Evolutionary conservation across 2,113 vertebrate species (phyloP).

Genomic region (Cynopterus brachyotis): DNA sequence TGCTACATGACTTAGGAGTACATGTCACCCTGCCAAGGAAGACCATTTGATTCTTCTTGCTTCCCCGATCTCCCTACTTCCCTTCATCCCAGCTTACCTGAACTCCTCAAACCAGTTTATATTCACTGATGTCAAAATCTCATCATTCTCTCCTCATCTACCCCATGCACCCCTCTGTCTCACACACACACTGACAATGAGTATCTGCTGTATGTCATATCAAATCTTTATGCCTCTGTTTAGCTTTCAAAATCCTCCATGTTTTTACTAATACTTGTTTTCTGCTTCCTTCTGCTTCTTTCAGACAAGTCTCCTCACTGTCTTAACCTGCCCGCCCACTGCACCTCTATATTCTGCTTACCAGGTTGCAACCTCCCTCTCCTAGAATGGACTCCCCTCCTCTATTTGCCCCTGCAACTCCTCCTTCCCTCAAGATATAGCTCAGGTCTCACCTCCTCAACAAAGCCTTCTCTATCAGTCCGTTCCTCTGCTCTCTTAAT

Average conservation of each 20-base stretch:
- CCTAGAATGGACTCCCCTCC: not conserved
- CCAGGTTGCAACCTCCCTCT: not conserved
- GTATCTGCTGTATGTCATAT: not conserved
- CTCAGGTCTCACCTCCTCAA: not conserved
- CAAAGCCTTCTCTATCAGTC: not conserved
- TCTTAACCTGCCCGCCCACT: not conserved
- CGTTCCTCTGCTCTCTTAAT: not conserved
- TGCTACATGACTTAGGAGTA: not conserved
- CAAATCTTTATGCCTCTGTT: not conserved
- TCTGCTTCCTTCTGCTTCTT: not conserved
- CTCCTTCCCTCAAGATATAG: not conserved
- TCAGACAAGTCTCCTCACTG: not conserved
- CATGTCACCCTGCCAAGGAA: not conserved
- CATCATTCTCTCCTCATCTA: rapidly evolving
- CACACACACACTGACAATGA: not conserved
- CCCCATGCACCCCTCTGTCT: too few relatives aligned
- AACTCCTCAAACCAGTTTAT: not conserved
- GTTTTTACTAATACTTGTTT: not conserved
- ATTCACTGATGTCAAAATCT: too few relatives aligned
- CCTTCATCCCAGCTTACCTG: not conserved
- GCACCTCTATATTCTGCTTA: not conserved
- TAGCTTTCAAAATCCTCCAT: not conserved
- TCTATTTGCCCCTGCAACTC: not conserved
- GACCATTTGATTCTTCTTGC: not conserved
- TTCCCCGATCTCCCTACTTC: not conserved